These are phyloP conservation scores for Megaceryle torquata DNA, from an alignment of 2,113 vertebrate genomes.

Conservation along the genomic window DNA sequence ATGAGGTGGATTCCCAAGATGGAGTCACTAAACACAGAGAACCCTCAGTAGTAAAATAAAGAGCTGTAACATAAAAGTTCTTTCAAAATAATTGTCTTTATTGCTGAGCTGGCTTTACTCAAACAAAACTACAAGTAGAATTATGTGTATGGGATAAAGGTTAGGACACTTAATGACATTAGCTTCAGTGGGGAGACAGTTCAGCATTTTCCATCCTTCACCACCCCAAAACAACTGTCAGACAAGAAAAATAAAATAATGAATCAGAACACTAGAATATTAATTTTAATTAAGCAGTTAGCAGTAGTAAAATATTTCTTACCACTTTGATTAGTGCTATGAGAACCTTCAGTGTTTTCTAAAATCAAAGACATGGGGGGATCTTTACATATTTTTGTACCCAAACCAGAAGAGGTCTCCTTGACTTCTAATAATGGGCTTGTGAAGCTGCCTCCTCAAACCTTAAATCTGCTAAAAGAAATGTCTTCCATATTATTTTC, in stretches of 20 bases:
- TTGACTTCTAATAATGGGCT: background rate
- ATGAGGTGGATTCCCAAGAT: background rate
- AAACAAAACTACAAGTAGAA: background rate
- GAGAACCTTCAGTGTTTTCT: background rate
- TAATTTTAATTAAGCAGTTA: background rate
- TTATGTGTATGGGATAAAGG: background rate
- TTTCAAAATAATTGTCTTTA: constrained; percentile 24
- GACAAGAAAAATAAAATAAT: background rate
- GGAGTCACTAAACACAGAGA: constrained; percentile 7
- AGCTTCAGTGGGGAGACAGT: background rate
- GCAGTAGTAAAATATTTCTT: background rate
- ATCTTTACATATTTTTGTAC: background rate
- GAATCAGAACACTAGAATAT: background rate
- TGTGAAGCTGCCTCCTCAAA: background rate
- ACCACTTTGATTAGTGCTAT: background rate
- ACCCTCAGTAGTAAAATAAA: constrained; percentile 35
- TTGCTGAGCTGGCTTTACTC: constrained; percentile 39
- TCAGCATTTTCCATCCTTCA: background rate
- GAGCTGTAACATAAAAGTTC: background rate
- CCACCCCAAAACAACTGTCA: background rate
- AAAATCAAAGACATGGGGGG: background rate
- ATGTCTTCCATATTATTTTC: background rate
- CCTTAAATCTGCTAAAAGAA: background rate
- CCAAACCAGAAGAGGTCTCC: background rate
- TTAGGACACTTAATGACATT: background rate